Evolutionary conservation across 2,797 vertebrate genomes (phyloP).

Genomic region (Muraenolepis orangiensis): DNA sequence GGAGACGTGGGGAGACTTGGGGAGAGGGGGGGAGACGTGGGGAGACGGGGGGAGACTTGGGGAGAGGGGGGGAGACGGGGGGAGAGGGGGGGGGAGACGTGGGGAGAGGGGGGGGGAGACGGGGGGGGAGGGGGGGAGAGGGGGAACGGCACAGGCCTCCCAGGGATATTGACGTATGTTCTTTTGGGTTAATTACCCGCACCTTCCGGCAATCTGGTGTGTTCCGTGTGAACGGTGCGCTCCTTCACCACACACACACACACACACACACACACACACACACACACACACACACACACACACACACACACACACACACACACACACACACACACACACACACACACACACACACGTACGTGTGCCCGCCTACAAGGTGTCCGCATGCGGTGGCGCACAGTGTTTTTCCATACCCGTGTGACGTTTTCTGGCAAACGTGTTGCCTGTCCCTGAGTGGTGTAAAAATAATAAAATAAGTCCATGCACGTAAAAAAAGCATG

Average conservation of each 20-base stretch:
- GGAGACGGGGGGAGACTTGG: too few species aligned
- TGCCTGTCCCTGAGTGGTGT: background rate
- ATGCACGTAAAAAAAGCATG: background rate
- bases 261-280: slow-evolving; percentile 16
- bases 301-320: background rate
- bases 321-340: slow-evolving; percentile 29
- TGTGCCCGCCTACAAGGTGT: background rate
- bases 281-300: slow-evolving; percentile 29
- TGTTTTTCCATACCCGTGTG: too few species aligned
- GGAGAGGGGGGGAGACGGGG: slow-evolving; percentile 29
- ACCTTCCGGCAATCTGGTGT: slow-evolving; percentile 13
- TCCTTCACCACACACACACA: background rate
- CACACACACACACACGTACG: slow-evolving; percentile 24
- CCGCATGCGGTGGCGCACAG: background rate
- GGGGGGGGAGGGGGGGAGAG: slow-evolving; percentile 29
- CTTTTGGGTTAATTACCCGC: slow-evolving; percentile 36
- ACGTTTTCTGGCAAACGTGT: background rate
- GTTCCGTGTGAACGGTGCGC: background rate
- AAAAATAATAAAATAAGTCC: too few species aligned
- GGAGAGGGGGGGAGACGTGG: slow-evolving; percentile 29
- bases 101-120: slow-evolving; percentile 29
- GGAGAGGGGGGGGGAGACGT: too few species aligned
- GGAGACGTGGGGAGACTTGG: too few species aligned
- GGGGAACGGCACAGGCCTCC: slow-evolving; percentile 32
- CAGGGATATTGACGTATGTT: slow-evolving; percentile 50